phyloP scores from a whole-genome alignment of 2,888 invertebrate genomes.

The Furcula furcula region DNA sequence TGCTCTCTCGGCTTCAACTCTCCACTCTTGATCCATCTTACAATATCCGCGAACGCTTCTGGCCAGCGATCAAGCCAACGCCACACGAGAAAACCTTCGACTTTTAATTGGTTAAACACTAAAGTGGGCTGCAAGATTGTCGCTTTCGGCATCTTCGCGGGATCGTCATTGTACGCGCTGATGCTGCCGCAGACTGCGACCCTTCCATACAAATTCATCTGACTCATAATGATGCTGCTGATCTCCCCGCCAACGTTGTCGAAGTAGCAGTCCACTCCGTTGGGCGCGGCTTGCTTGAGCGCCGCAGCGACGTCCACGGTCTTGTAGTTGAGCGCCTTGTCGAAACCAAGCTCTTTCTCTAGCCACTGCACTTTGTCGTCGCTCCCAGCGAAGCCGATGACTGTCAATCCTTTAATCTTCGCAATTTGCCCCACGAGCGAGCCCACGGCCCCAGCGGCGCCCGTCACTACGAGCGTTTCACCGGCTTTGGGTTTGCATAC shows the following conservation, averaged over 20 bases:
- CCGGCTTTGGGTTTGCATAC: constrained; percentile 86
- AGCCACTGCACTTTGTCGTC: constrained; percentile 54
- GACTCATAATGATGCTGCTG: constrained; percentile 76
- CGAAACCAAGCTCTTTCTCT: constrained; percentile 84
- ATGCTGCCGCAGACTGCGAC: constrained; percentile 76
- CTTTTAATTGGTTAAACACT: constrained; percentile 79
- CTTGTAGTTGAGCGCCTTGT: constrained; percentile 87
- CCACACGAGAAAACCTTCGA: constrained; percentile 82
- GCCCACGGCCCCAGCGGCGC: constrained; percentile 90
- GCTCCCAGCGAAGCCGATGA: constrained; percentile 87
- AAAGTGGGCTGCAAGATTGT: constrained; percentile 77
- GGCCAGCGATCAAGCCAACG: constrained; percentile 79
- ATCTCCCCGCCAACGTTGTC: constrained; percentile 88
- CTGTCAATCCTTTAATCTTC: constrained; percentile 83
- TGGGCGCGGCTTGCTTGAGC: constrained; percentile 71
- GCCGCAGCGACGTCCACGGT: constrained; percentile 68
- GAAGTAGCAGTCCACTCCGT: constrained; percentile 88
- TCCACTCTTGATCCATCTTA: constrained; percentile 84
- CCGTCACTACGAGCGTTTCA: constrained; percentile 86
- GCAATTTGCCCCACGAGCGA: constrained; percentile 88
- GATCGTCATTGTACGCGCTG: constrained; percentile 54
- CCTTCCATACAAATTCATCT: constrained; percentile 82
- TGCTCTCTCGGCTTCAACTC: constrained; percentile 85
- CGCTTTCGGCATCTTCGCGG: constrained; percentile 43
- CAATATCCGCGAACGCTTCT: constrained; percentile 81